Evolutionary conservation across 2,797 vertebrate genomes (phyloP).

Genomic region (Cercopithecus petaurista): DNA sequence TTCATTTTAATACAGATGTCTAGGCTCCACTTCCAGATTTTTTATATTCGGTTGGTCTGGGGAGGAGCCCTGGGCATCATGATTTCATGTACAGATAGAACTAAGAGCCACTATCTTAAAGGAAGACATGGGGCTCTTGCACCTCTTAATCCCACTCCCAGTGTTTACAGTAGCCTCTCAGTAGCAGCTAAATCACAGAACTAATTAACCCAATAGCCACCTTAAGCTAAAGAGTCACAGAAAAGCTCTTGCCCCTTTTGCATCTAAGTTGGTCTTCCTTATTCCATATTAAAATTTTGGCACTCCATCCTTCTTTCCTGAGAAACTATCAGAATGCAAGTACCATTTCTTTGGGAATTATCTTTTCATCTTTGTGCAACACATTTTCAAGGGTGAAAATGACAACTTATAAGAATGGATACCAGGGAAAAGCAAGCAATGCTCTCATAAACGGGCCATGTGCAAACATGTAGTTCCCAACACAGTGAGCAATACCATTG

Average conservation of each 20-base stretch:
- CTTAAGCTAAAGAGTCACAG: background rate
- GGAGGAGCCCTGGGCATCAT: background rate
- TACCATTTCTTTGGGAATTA: constrained; percentile 15
- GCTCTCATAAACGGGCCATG: background rate
- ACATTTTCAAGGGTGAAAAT: background rate
- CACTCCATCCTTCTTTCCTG: background rate
- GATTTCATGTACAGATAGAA: background rate
- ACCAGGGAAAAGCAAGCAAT: background rate
- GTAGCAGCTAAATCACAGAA: background rate
- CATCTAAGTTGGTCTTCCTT: background rate
- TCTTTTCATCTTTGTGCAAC: background rate
- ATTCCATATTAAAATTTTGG: background rate
- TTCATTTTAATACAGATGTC: background rate
- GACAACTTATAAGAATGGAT: background rate
- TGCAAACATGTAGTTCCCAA: background rate
- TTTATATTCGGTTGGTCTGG: background rate
- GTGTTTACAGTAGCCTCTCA: background rate
- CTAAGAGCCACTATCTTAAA: background rate
- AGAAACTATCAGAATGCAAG: background rate
- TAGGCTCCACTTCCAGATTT: background rate
- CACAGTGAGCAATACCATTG: background rate
- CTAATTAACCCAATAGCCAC: background rate
- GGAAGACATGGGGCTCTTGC: background rate
- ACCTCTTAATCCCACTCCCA: background rate
- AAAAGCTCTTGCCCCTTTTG: background rate